phyloP scores from a whole-genome alignment of 92 coral and sea anemone genomes.

The Bergia sp. region DNA sequence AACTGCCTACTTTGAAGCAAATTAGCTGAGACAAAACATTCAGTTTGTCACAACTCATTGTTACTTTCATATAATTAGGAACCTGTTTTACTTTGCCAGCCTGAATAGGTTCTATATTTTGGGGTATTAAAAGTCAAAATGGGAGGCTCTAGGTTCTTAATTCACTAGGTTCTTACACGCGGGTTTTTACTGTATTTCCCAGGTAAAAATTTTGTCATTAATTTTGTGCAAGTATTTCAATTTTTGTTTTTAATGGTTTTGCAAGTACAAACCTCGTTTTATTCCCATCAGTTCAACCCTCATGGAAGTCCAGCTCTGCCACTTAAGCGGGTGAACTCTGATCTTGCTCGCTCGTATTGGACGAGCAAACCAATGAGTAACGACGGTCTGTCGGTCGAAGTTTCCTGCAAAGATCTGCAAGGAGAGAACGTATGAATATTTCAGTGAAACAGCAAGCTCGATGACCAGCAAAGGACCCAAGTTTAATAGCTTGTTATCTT shows the following conservation, averaged over 20 bases:
- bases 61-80: no score
- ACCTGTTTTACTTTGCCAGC: no score
- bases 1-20: no score
- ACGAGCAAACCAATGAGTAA: constrained; percentile 34
- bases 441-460: neutral
- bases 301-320: constrained; percentile 38
- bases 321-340: constrained; percentile 29
- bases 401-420: constrained; percentile 39
- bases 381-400: constrained; percentile 41
- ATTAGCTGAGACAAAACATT: no score
- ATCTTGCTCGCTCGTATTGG: constrained; percentile 32
- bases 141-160: no score
- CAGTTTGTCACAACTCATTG: no score
- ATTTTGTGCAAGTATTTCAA: neutral
- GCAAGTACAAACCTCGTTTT: constrained; percentile 22
- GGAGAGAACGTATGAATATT: neutral
- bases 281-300: constrained; percentile 46
- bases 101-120: no score
- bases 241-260: neutral
- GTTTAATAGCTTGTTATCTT: no score
- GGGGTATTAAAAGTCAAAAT: no score
- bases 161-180: no score
- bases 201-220: no score
- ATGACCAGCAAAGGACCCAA: neutral
- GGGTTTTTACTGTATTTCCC: no score